These are phyloP conservation scores for Ariopsis seemanni DNA, from an alignment of 2,113 vertebrate species.

Conservation along the genomic window DNA sequence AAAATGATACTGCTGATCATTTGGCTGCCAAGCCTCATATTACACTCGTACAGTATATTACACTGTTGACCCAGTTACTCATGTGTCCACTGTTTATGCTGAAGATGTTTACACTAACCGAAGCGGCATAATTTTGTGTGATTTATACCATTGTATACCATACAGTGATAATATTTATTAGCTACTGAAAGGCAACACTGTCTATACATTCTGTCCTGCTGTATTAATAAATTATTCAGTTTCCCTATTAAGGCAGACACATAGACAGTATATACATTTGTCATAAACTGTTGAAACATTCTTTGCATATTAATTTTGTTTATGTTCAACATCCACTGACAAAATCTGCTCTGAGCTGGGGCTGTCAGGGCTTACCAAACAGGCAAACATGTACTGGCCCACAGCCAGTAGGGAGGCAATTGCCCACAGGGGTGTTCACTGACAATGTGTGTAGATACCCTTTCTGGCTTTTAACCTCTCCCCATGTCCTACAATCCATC, in stretches of 20 bases:
- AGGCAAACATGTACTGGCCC: constrained; percentile 34
- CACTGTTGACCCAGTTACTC: neutral
- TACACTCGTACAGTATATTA: constrained; percentile 1
- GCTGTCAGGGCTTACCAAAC: constrained; percentile 44
- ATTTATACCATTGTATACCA: neutral
- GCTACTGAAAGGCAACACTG: neutral
- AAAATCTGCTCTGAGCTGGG: constrained; percentile 9
- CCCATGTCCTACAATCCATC: constrained; percentile 29
- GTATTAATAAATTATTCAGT: neutral
- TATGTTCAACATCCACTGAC: neutral
- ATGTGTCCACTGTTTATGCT: neutral
- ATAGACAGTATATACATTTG: neutral
- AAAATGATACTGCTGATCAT: constrained; percentile 23
- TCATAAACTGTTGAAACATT: neutral
- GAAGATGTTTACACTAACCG: neutral
- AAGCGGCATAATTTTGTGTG: neutral
- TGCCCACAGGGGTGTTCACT: constrained; percentile 15
- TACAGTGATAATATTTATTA: neutral
- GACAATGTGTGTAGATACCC: constrained; percentile 46
- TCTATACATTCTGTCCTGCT: neutral
- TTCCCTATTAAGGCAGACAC: neutral
- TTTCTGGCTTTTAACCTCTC: constrained; percentile 52
- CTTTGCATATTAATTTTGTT: neutral
- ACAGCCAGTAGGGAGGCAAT: constrained; percentile 26
- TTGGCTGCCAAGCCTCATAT: neutral